Evolutionary conservation across 2,797 vertebrate genomes (phyloP), one percentile per base, ranked within the genome.

Genomic region (Scleropages formosus): DNA sequence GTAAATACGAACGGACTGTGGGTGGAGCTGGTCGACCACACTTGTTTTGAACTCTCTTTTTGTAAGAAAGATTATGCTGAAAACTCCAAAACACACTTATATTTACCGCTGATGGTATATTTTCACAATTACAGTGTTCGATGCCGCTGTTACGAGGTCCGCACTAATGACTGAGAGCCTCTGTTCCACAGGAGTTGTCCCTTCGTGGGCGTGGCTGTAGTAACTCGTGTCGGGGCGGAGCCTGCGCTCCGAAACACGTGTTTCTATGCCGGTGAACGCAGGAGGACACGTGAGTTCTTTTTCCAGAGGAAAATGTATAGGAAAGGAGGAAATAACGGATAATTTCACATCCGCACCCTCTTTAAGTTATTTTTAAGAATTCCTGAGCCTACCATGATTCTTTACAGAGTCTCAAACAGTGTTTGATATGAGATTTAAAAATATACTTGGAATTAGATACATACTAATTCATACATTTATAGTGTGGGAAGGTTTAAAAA

Each of bases 191-290:
- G 31, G 6, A 39, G 31, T 39, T 6, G 31, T 39, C 31, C 75
- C 77, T 39, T 27, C 63, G 79, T 75, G 79, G 78, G 80, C 47
- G 77, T 60, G 59, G 16, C 9, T 0, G 8, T 22, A 47, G 3
- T 0, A 9, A 73, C 67, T 6, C 20, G 58, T 53, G n/a, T 2
- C 20, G 46, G 63, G 89, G 86, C 74, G 83, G 87, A 39, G 80
- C 49, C 70, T 64, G 7, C 0, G 0, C 8, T 1, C n/a, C 16
- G 39, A 7, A 76, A 72, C 84, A 88, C 84, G 85, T 89, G 87
- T 0, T 82, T 44, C 66, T 74, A 13, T 1, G 65, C 70, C 77
- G n/a, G 75, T 85, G 85, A 89, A 88, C 87, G 84, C 85, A 47
- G 0, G 4, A 4, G 1, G 4, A 69, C 76, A 80, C 79, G 78